Evolutionary conservation across 1,140 invertebrate genomes (phyloP).

Genomic region (Drosophila albomicans): DNA sequence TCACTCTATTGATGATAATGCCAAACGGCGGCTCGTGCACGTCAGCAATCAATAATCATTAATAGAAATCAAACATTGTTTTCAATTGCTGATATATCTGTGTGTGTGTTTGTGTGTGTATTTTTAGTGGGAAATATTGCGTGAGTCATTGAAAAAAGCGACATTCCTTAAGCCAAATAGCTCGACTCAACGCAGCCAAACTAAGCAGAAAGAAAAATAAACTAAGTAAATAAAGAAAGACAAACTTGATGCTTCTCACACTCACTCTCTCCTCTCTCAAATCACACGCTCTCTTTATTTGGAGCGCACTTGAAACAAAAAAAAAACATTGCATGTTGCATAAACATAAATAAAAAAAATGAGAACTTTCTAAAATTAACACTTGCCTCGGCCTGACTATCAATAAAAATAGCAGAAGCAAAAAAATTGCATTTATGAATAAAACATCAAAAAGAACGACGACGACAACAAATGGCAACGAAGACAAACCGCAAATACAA

Average conservation of each 20-base stretch:
- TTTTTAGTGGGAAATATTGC: constrained; percentile 4
- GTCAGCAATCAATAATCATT: constrained; percentile 78
- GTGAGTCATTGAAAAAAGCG: constrained; percentile 57
- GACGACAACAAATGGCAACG: constrained; percentile 4
- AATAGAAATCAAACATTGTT: constrained; percentile 35
- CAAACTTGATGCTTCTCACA: constrained; percentile 68
- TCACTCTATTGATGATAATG: constrained; percentile 35
- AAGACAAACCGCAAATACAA: constrained; percentile 6
- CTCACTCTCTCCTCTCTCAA: constrained; percentile 4
- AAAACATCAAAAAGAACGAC: constrained; percentile 47
- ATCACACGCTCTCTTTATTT: constrained; percentile 56
- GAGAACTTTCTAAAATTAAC: constrained; percentile 80
- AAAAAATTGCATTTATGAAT: constrained; percentile 79
- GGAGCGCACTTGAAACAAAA: constrained; percentile 19
- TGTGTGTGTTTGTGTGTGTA: constrained; percentile 7
- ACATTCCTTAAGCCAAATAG: constrained; percentile 51
- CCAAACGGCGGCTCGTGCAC: constrained; percentile 38
- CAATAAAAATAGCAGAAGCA: constrained; percentile 64
- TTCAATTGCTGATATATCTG: constrained; percentile 12
- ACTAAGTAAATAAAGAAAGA: constrained; percentile 2
- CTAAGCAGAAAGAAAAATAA: constrained; percentile 12
- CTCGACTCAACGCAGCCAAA: constrained; percentile 22
- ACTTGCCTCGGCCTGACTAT: constrained; percentile 51
- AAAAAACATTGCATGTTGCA: constrained; percentile 69
- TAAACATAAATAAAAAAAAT: constrained; percentile 58